Base-by-base conservation (phyloP, 2,113 vertebrate species). In the Rhagologus leucostigma region DNA sequence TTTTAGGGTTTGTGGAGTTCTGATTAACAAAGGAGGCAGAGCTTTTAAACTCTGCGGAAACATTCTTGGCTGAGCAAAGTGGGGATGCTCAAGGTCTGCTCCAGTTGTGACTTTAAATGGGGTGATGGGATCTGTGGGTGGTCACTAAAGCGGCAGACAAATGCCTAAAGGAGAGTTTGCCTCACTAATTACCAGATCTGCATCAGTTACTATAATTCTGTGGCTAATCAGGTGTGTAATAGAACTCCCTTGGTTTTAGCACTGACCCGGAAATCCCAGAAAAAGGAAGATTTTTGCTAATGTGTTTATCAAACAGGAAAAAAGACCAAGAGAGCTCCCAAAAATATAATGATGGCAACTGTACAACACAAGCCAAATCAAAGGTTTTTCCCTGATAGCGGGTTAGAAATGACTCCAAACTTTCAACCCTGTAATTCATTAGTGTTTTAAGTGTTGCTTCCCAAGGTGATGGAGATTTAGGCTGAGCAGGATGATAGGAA, bases 351-450 rank as follows among this genome's bases (percentile, higher is more conserved):
- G 6, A 11, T 37, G 26, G 33, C 41, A 52, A 3, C 13, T 16
- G 9, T 8, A 11, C 14, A 26, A 15, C 30, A 15, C 41, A 23
- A 52, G 9, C 29, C 47, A 84, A 73, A 88, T 4, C 0, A 11
- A 68, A 53, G 1, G 0, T 32, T 92, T 95, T 46, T 6, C 32
- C 19, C 20, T 7, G 39, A 17, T 0, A n/a, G 12, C 0, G 3
- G 33, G 39, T 71, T 32, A 57, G 32, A 6, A 79, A 39, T 7
- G 0, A 49, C 27, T 75, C 46, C 33, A 46, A 3, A 41, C 16
- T 46, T 47, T 52, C 67, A 53, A 9, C 26, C 35, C 12, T n/a
- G 1, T 20, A 1, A 67, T 42, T 78, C 27, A 11, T 42, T 6
- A 44, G 18, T 11, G 8, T 32, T 60, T 64, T 53, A 63, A 70